Percentiles rank a stretch among this genome's conserved stretches.
These are phyloP conservation scores for Hydrocynus forskahlii DNA, from an alignment of 2,797 vertebrate species.

Conservation along the genomic window DNA sequence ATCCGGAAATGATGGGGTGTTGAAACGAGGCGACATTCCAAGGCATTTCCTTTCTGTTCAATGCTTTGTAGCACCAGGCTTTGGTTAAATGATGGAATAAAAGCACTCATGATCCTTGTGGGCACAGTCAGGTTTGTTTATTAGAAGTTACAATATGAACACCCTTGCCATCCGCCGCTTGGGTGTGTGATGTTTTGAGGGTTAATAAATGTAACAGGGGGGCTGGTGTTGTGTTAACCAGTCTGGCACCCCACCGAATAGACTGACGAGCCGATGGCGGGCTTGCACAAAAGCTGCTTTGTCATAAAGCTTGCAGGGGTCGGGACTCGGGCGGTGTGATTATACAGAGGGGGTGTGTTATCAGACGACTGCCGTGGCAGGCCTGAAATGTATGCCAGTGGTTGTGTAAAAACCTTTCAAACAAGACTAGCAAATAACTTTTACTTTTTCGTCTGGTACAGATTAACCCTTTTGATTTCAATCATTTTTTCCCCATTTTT, in stretches of 20 bases:
- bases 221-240: slow-evolving; percentile 40
- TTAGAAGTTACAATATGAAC: slow-evolving; percentile 60
- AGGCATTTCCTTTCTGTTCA: slow-evolving; percentile 38
- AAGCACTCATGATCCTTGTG: neutral
- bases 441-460: slow-evolving; percentile 56
- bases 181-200: slow-evolving; percentile 31
- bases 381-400: slow-evolving; percentile 56
- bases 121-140: slow-evolving; percentile 37
- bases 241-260: slow-evolving; percentile 52
- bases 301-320: slow-evolving; percentile 59
- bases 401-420: slow-evolving; percentile 6
- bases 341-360: slow-evolving; percentile 55
- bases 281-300: slow-evolving; percentile 64
- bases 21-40: slow-evolving; percentile 26
- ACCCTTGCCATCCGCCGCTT: slow-evolving; percentile 2
- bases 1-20: slow-evolving; percentile 24
- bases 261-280: slow-evolving; percentile 56
- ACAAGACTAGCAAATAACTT: slow-evolving; percentile 32
- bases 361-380: slow-evolving; percentile 49
- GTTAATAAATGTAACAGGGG: slow-evolving; percentile 28
- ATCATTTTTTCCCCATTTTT: too few species aligned
- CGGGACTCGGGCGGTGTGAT: slow-evolving; percentile 42
- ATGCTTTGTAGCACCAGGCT: slow-evolving; percentile 17
- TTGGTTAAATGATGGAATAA: neutral
- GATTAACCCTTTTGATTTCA: neutral